Evolutionary conservation across 2,113 vertebrate genomes (phyloP), one percentile per base, ranked within the genome.

Genomic region (Grus americana): DNA sequence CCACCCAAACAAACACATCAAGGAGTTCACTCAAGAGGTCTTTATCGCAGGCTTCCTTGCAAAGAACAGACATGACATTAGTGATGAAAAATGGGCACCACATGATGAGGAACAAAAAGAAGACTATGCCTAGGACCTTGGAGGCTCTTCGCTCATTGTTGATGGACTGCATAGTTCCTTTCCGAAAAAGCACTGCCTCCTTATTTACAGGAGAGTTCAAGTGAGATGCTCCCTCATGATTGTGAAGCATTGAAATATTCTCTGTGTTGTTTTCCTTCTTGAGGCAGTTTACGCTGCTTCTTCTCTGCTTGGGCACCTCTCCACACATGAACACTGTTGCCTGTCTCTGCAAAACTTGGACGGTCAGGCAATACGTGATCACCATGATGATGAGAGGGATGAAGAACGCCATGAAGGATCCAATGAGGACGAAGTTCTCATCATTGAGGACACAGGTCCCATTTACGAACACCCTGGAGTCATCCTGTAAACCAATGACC

Each of bases 21-120:
- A 99, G 98, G 26, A 99, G 99, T 50, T 99, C 99, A 2, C 98
- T 97, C 49, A 99, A 97, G 54, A 99, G 98, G 23, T 98, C 98
- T 93, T 98, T 98, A 6, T 99, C 98, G 19, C 99, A 99, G 55
- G 99, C 97, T 57, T 97, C 98, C 20, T 94, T 98, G 96, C 99
- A 99, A 78, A 99, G 98, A 34, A 99, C 99, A 4, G 98, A 99
- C 96, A 99, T 98, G 94, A 99, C 99, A 42, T 99, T 99, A 44
- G 99, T 99, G 97, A 99, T 99, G 97, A 99, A 99, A 90, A 99
- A 99, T 0, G 99, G 99, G 95, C 99, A 99, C 99, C 99, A 99
- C 99, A 99, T 99, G 93, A 99, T 83, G 88, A 99, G 99, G 97
- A 99, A 99, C 97, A 99, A 98, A 98, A 99, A 99, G 98, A 99